Evolutionary conservation across 2,888 invertebrate species (phyloP), one percentile per base, ranked within the genome.

Genomic region (Tipula lateralis): DNA sequence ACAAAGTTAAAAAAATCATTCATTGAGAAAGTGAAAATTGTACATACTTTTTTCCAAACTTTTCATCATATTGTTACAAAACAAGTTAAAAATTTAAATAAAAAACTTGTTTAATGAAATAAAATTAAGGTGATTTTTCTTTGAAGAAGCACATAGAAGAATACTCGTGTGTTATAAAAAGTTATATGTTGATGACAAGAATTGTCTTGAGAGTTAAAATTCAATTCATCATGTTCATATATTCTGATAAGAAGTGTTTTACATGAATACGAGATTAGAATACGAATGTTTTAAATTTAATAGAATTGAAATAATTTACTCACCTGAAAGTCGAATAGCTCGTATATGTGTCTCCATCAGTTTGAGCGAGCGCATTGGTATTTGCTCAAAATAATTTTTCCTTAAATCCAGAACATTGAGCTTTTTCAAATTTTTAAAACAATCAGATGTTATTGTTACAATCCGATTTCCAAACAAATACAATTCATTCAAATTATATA

Each of bases 391-490:
- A 89, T 95, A 95, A 90, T 98, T 98, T 87, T 93, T 92, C 86
- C 95, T 95, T 86, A 97, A 91, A 89, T 97, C 96, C 84, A 97
- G 92, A 44, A 94, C 91, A 84, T 93, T 91, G 83, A 97, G 91
- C 88, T 96, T 95, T 87, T 95, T 94, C 86, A 96, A 90, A 30
- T 93, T 94, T 86, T 93, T 93, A 88, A 96, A 96, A 50, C 95
- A 94, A 86, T 96, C 96, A 19, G 93, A 91, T 1, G 96, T 94
- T 86, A 96, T 92, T 0, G 93, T 92, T 1, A 95, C 94, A 89
- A 97, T 93, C 92, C 95, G 95, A 90, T 97, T 97, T 13, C 95
- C 95, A 89, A 94, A 94, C 86, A 97, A 91, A 89, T 95, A 93
- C 50, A 97, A 91, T 88, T 96, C 96, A 29, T 92, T 93, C 19